These are phyloP conservation scores for Pachypanchax playfairii DNA, from an alignment of 2,113 vertebrate genomes.

Conservation along the genomic window DNA sequence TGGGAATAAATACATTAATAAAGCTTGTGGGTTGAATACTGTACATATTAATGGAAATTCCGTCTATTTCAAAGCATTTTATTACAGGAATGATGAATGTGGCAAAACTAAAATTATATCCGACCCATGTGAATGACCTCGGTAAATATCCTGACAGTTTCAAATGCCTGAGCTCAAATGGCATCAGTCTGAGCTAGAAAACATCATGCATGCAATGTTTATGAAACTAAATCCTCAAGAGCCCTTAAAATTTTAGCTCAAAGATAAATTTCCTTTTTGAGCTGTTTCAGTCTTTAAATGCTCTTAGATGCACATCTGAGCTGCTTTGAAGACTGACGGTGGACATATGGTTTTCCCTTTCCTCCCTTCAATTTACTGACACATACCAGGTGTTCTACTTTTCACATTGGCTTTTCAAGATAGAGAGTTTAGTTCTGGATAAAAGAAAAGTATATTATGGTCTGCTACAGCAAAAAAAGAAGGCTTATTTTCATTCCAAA, in stretches of 20 bases:
- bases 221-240: slow-evolving; percentile 68
- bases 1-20: background rate
- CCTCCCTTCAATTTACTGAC: slow-evolving; percentile 72
- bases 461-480: slow-evolving; percentile 1
- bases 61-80: slow-evolving; percentile 19
- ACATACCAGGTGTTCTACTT: slow-evolving; percentile 74
- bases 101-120: slow-evolving; percentile 15
- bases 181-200: slow-evolving; percentile 61
- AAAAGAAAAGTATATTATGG: slow-evolving; percentile 1
- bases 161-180: slow-evolving; percentile 63
- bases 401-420: slow-evolving; percentile 55
- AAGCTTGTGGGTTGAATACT: slow-evolving; percentile 14
- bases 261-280: slow-evolving; percentile 72
- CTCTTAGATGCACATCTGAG: slow-evolving; percentile 64
- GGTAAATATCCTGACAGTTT: slow-evolving; percentile 51
- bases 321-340: slow-evolving; percentile 70
- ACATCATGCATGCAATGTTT: slow-evolving; percentile 69
- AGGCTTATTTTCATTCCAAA: slow-evolving; percentile 15
- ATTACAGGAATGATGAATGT: slow-evolving; percentile 39
- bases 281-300: slow-evolving; percentile 68
- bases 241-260: slow-evolving; percentile 60
- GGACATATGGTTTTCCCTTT: slow-evolving; percentile 71
- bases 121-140: slow-evolving; percentile 24
- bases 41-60: slow-evolving; percentile 22
- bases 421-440: slow-evolving; percentile 46